Evolutionary conservation across 2,888 invertebrate species (phyloP).

Genomic region (Rosalia funebris): DNA sequence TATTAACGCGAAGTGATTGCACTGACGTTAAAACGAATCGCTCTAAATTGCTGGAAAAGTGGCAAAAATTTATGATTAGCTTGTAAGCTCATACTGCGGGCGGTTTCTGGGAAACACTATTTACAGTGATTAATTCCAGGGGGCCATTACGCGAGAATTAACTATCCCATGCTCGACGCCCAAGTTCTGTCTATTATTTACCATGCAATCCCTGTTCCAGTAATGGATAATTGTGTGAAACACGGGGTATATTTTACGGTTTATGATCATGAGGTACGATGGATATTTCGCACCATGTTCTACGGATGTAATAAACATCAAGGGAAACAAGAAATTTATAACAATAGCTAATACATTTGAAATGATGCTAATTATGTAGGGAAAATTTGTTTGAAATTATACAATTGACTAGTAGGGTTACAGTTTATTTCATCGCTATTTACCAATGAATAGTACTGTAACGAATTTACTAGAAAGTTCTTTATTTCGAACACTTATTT

Average conservation of each 20-base stretch:
- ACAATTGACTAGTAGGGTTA: too few relatives aligned
- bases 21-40: neutral
- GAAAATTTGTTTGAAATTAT: too few relatives aligned
- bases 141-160: constrained; percentile 16
- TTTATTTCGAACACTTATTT: too few relatives aligned
- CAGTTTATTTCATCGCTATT: too few relatives aligned
- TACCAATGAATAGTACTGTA: too few relatives aligned
- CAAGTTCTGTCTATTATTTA: constrained; percentile 15
- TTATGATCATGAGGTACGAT: neutral
- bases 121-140: constrained; percentile 20
- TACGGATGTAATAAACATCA: neutral
- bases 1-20: neutral
- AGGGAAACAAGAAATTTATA: neutral
- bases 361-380: too few relatives aligned
- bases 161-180: neutral
- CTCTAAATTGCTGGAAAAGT: constrained; percentile 4
- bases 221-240: constrained; percentile 9
- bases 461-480: too few relatives aligned
- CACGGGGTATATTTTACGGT: constrained; percentile 1
- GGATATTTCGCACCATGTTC: neutral
- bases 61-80: constrained; percentile 24
- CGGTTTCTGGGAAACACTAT: constrained; percentile 3
- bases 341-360: too few relatives aligned
- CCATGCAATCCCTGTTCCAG: neutral
- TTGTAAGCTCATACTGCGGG: constrained; percentile 8